Conservation (phyloP, 1,140 invertebrate genomes). For the Drosophila teissieri region DNA sequence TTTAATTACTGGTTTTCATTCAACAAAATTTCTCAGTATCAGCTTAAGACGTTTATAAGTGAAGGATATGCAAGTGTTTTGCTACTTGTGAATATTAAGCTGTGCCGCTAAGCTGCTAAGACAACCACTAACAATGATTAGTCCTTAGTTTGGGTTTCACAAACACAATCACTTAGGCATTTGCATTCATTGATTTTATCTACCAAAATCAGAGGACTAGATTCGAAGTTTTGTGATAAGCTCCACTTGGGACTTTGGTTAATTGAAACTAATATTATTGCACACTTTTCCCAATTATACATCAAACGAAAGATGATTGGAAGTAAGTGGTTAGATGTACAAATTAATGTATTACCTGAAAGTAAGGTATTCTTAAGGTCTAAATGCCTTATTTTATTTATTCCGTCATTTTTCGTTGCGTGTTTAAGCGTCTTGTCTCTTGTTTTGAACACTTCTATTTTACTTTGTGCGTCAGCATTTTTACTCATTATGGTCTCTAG, state of each 20-base stretch:
- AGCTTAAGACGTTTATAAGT: neutral
- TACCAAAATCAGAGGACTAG: neutral
- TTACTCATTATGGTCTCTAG: constrained; percentile 23
- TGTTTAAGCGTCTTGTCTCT: constrained; percentile 74
- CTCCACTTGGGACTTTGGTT: neutral
- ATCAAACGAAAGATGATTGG: too few species aligned
- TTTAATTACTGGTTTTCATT: neutral
- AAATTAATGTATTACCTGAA: too few species aligned
- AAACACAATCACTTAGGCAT: neutral
- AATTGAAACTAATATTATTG: too few species aligned
- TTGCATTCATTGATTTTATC: neutral
- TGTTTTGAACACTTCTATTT: constrained; percentile 62
- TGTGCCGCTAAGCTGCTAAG: neutral
- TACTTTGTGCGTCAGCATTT: constrained; percentile 51
- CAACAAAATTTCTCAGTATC: neutral
- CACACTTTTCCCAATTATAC: neutral
- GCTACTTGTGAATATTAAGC: neutral
- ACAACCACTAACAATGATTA: neutral
- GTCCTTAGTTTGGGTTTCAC: neutral
- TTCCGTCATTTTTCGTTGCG: constrained; percentile 47
- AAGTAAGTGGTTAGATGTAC: too few species aligned
- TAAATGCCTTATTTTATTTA: neutral
- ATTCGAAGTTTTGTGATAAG: neutral
- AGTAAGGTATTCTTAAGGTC: constrained; percentile 27
- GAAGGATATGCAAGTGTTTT: neutral